These are phyloP conservation scores for Acyrthosiphon pisum DNA, from an alignment of 1,140 invertebrate genomes.

Conservation along the genomic window DNA sequence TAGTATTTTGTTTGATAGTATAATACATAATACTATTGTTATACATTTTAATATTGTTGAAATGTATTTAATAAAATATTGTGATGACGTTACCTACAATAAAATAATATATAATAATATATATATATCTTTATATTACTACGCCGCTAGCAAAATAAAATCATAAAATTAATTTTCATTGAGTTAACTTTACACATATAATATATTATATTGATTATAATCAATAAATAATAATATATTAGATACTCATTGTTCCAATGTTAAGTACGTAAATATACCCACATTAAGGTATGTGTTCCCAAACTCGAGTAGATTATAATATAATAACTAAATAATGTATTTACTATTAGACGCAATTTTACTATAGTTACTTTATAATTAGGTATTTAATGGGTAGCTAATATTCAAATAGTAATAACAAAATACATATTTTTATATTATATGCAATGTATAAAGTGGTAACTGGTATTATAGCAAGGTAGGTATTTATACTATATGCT, in stretches of 20 bases:
- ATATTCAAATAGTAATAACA: background rate
- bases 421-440: background rate
- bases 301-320: background rate
- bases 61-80: background rate
- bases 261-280: background rate
- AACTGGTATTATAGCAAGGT: background rate
- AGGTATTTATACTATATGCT: background rate
- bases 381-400: background rate
- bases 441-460: background rate
- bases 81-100: background rate
- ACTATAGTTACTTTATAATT: background rate
- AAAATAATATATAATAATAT: background rate
- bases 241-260: background rate
- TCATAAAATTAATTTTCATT: background rate
- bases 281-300: background rate
- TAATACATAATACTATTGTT: too few species aligned
- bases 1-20: too few species aligned
- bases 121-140: background rate
- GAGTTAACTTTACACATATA: background rate
- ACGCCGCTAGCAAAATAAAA: background rate
- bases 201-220: too few species aligned
- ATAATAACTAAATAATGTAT: background rate
- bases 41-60: background rate
- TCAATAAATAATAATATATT: too few species aligned
- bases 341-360: background rate